phyloP scores from a whole-genome alignment of 2,888 invertebrate species.

The Drosophila monieri region DNA sequence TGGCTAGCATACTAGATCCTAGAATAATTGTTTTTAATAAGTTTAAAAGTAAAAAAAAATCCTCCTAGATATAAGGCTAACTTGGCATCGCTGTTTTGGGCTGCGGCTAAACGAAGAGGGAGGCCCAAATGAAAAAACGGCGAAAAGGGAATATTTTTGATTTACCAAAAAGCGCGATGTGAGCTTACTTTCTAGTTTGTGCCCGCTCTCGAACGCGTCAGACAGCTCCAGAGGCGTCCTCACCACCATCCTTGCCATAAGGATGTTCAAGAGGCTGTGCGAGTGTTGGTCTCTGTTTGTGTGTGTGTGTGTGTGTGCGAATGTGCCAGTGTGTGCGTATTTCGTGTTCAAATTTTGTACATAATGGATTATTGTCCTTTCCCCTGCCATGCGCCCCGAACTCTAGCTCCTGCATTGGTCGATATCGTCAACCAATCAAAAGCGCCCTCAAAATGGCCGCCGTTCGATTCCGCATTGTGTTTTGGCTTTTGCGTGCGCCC shows the following conservation, averaged over 20 bases:
- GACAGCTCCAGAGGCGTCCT: conserved; percentile 55
- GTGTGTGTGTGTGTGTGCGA: conserved; percentile 20
- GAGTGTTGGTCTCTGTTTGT: conserved; percentile 30
- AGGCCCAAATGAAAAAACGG: conserved; percentile 7
- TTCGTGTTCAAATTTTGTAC: conserved; percentile 80
- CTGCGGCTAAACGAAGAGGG: conserved; percentile 38
- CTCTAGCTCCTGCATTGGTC: conserved; percentile 83
- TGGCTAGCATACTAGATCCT: too few relatives aligned
- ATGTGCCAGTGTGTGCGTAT: conserved; percentile 58
- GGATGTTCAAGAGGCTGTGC: conserved; percentile 10
- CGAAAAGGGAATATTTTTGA: conserved; percentile 46
- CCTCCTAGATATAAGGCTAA: neutral
- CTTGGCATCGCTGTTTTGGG: conserved; percentile 13
- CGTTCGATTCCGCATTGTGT: conserved; percentile 65
- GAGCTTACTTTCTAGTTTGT: conserved; percentile 48
- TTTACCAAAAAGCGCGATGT: conserved; percentile 52
- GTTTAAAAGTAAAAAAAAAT: too few relatives aligned
- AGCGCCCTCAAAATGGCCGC: conserved; percentile 84
- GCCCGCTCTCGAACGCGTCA: conserved; percentile 66
- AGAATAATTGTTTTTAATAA: too few relatives aligned
- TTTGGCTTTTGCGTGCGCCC: conserved; percentile 8
- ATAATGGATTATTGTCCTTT: conserved; percentile 83
- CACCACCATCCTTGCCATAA: conserved; percentile 47
- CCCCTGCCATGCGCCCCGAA: conserved; percentile 74
- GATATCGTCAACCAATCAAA: conserved; percentile 84